These are phyloP conservation scores for Melanogrammus aeglefinus DNA, from an alignment of 2,797 vertebrate genomes.

Conservation along the genomic window DNA sequence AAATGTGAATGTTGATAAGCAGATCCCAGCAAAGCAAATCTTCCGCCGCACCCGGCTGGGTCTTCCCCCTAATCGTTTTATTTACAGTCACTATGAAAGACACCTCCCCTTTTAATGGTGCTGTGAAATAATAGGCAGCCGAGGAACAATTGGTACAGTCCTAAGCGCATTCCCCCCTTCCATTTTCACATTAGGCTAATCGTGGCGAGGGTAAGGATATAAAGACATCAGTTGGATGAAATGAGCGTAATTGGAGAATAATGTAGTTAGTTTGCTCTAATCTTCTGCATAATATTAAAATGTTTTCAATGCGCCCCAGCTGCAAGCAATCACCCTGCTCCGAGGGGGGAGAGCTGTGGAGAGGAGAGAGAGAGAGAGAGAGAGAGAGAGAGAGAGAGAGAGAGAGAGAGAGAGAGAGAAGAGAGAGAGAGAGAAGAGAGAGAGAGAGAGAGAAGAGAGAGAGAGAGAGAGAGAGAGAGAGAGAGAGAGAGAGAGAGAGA, in stretches of 20 bases:
- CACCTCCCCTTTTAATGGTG: constrained; percentile 75
- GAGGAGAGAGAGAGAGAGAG: constrained; percentile 17
- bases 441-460: too few relatives aligned
- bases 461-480: too few relatives aligned
- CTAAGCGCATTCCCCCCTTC: constrained; percentile 74
- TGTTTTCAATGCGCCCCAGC: constrained; percentile 81
- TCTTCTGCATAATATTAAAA: constrained; percentile 90
- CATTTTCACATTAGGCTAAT: constrained; percentile 93
- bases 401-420: too few relatives aligned
- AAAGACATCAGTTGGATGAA: constrained; percentile 88
- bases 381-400: not conserved
- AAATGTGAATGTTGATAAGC: constrained; percentile 78
- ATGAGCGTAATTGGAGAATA: constrained; percentile 89
- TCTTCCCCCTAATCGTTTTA: constrained; percentile 82
- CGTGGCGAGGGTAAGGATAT: constrained; percentile 84
- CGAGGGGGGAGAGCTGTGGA: constrained; percentile 57
- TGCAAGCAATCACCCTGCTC: constrained; percentile 86
- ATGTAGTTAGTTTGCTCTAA: constrained; percentile 91
- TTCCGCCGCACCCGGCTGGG: constrained; percentile 68
- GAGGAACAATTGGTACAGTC: constrained; percentile 80
- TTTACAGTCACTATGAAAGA: constrained; percentile 83
- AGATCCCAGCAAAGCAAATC: constrained; percentile 68
- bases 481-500: constrained; percentile 9
- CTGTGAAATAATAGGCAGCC: constrained; percentile 78
- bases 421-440: too few relatives aligned